These are phyloP conservation scores for Magallana gigas DNA, from an alignment of 1,140 invertebrate genomes.

Conservation along the genomic window DNA sequence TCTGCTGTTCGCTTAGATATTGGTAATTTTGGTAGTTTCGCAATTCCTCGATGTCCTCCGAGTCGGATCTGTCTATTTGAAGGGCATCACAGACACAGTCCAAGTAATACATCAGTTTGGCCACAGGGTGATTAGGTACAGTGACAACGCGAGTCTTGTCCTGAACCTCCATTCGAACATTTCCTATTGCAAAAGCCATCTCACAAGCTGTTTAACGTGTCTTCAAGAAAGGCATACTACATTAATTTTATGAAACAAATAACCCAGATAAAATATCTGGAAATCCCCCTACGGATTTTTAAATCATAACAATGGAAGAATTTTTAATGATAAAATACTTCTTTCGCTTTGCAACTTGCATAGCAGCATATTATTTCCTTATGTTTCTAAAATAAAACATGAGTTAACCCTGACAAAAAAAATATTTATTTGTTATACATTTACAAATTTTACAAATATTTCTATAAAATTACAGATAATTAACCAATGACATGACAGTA, in stretches of 20 bases:
- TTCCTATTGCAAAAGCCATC: conserved; percentile 16
- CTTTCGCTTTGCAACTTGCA: too few relatives aligned
- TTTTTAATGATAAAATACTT: too few relatives aligned
- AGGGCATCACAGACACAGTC: conserved; percentile 50
- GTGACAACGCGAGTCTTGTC: conserved; percentile 21
- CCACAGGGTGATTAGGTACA: conserved; percentile 52
- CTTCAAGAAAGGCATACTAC: too few relatives aligned
- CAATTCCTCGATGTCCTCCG: conserved; percentile 46
- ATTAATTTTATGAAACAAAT: too few relatives aligned
- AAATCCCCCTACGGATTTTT: too few relatives aligned
- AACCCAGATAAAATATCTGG: too few relatives aligned
- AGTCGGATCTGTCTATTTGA: conserved; percentile 39
- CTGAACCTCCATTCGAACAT: conserved; percentile 34
- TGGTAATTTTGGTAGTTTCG: conserved; percentile 52
- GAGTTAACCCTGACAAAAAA: not conserved
- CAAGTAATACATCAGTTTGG: conserved; percentile 61
- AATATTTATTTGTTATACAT: not conserved
- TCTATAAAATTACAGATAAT: not conserved
- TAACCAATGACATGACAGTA: not conserved
- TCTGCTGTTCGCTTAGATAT: conserved; percentile 18
- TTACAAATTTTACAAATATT: not conserved
- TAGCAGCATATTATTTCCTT: too few relatives aligned
- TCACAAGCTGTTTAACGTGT: not conserved
- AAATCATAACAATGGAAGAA: too few relatives aligned
- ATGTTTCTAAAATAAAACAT: too few relatives aligned